Evolutionary conservation across 37 sponge, comb jelly and placozoan species (phyloP), one percentile per base, ranked within the genome.

Genomic region (Hormiphora californensis): DNA sequence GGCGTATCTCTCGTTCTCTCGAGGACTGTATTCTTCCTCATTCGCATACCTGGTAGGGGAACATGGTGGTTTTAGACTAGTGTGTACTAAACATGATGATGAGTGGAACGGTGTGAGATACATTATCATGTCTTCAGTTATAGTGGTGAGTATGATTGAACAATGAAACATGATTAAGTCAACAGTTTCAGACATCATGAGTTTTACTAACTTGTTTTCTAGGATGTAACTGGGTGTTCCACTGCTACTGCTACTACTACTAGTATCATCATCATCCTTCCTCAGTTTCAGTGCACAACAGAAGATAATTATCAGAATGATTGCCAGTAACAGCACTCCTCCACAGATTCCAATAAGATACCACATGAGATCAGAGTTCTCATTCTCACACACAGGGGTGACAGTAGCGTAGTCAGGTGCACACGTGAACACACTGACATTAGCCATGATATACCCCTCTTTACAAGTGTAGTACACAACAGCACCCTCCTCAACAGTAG

Each of bases 181-280:
- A n/a, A n/a, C n/a, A n/a, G n/a, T n/a, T n/a, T n/a, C 53, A 17
- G 53, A 49, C 53, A 49, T 17, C 9, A 49, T 49, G 9, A 17
- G 12, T 17, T 49, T 49, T 4, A 57, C 61, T 57, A 5, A 57
- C 61, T 57, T 57, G 61, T 57, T 57, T 12, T 57, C 61, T 57
- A 57, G 27, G 61, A 57, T 57, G 61, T 57, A 57, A 15, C 27
- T 57, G 27, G n/a, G 30, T 5, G n/a, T 57, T 28, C n/a, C 61
- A 49, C 53, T 49, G 15, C n/a, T 12, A 57, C 61, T 57, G n/a
- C n/a, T 57, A 57, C 61, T 57, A 57, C 61, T 57, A 15, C n/a
- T 57, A 12, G n/a, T 57, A 12, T 57, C 27, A 12, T 57, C 61
- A 21, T 5, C 9, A 28, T 57, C 27, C n/a, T 57, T 57, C 27